A percentile compares a stretch with the other conserved stretches of the same genome.
These are phyloP conservation scores for Sinosuthora webbiana DNA, from an alignment of 2,113 vertebrate genomes.

Conservation along the genomic window DNA sequence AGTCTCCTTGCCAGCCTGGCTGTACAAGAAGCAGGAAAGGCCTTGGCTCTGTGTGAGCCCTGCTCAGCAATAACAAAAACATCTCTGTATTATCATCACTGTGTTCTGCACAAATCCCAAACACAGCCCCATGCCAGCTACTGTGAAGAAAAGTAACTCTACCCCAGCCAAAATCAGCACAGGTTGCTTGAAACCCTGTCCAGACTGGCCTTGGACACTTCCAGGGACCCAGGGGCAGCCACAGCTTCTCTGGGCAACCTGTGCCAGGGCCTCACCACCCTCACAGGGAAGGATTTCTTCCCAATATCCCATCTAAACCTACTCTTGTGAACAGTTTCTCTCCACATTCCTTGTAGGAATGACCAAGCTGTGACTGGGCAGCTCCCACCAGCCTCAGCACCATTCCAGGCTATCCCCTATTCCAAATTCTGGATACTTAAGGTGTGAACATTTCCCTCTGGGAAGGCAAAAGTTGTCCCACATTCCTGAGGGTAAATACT, in stretches of 20 bases:
- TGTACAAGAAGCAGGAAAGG: neutral
- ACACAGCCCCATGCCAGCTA: neutral
- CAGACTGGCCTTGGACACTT: neutral
- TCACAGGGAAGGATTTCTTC: neutral
- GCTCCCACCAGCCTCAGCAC: rapidly evolving
- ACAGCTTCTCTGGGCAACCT: neutral
- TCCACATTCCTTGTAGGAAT: neutral
- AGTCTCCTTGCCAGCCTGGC: neutral
- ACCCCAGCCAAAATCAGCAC: neutral
- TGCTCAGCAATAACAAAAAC: neutral
- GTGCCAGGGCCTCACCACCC: neutral
- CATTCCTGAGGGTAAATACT: neutral
- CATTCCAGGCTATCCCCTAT: neutral
- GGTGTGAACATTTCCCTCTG: neutral
- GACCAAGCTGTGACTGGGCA: neutral
- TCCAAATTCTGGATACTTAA: neutral
- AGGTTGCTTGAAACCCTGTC: neutral
- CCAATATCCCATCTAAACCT: neutral
- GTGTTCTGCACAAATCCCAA: neutral
- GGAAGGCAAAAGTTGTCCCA: neutral
- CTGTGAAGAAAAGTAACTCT: neutral
- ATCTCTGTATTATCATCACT: neutral
- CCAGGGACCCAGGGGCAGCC: neutral
- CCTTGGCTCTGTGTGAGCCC: neutral
- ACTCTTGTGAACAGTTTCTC: neutral